Evolutionary conservation across 2,113 vertebrate species (phyloP), one percentile per base, ranked within the genome.

Genomic region (Climacteris rufus): DNA sequence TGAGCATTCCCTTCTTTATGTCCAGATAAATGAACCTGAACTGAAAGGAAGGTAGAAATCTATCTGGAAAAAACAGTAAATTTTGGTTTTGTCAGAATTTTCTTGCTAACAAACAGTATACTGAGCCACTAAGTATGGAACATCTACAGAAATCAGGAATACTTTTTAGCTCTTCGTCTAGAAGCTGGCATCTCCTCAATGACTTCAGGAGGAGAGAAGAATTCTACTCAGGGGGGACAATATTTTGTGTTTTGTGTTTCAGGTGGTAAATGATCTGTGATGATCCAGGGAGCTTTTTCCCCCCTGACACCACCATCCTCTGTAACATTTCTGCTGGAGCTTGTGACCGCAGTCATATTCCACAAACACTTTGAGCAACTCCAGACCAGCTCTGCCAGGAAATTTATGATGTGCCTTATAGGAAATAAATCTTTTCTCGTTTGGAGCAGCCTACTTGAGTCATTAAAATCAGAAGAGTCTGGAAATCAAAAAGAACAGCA

Each of bases 371-470:
- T 65, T 83, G 69, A 85, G 66, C 56, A 92, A 68, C 52, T 68
- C 76, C 76, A 91, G 68, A 64, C 33, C 14, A 71, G 63, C 24
- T 76, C 53, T 89, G 44, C 39, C 66, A 78, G 70, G 70, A 92
- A 70, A 90, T 94, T 96, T 86, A 70, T 78, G 28, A 84, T 52
- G 19, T 50, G 50, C 28, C 88, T 65, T 92, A 79, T 83, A 94
- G 75, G 23, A 94, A 97, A 93, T 89, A 94, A 79, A 24, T 60
- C 23, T 97, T 92, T 84, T 93, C 17, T n/a, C 83, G 30, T 91
- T 94, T 94, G 60, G 35, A 85, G 44, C 31, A 56, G 52, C 53
- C 47, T 81, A 24, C 39, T 74, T 87, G 57, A 90, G n/a, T 63
- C 4, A 0, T 59, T 22, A 79, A 77, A 72, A 52, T 70, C 87